Evolutionary conservation across 2,113 vertebrate genomes (phyloP).

Genomic region (Syngnathus floridae): DNA sequence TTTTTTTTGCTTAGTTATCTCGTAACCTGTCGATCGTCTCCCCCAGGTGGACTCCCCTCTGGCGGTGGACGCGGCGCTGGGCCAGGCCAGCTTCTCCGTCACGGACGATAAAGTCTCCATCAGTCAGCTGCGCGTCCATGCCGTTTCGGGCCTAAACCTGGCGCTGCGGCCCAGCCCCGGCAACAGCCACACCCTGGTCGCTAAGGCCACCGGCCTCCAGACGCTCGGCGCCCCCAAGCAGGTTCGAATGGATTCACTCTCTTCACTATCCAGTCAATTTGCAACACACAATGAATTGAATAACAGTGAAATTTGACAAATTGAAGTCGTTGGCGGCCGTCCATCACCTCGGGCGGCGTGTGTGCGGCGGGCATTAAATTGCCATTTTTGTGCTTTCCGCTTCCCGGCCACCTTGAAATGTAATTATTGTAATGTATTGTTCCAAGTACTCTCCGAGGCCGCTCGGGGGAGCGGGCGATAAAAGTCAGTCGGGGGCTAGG

Average conservation of each 20-base stretch:
- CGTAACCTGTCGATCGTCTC: background rate
- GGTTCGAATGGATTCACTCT: slow-evolving; percentile 52
- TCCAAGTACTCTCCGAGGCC: slow-evolving; percentile 67
- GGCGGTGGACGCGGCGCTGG: slow-evolving; percentile 81
- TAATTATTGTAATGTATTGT: slow-evolving; percentile 73
- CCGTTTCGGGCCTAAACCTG: slow-evolving; percentile 84
- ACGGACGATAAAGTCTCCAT: slow-evolving; percentile 96
- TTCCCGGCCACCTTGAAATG: slow-evolving; percentile 68
- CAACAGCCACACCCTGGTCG: slow-evolving; percentile 94
- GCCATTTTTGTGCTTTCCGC: slow-evolving; percentile 60
- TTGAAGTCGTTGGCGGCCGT: slow-evolving; percentile 44
- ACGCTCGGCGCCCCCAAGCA: slow-evolving; percentile 86
- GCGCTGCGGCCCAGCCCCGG: slow-evolving; percentile 88
- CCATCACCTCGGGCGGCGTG: slow-evolving; percentile 21
- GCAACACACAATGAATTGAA: too few relatives aligned
- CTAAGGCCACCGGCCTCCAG: slow-evolving; percentile 83
- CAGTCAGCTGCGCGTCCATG: slow-evolving; percentile 83
- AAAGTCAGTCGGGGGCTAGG: slow-evolving; percentile 27
- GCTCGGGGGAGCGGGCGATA: slow-evolving; percentile 29
- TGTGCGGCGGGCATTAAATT: slow-evolving; percentile 57
- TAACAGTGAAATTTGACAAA: too few relatives aligned
- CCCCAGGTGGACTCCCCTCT: slow-evolving; percentile 90
- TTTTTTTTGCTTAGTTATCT: background rate
- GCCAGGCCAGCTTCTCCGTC: slow-evolving; percentile 82
- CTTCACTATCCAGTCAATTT: too few relatives aligned